phyloP scores from a whole-genome alignment of 2,797 vertebrate genomes.

The Smutsia gigantea region DNA sequence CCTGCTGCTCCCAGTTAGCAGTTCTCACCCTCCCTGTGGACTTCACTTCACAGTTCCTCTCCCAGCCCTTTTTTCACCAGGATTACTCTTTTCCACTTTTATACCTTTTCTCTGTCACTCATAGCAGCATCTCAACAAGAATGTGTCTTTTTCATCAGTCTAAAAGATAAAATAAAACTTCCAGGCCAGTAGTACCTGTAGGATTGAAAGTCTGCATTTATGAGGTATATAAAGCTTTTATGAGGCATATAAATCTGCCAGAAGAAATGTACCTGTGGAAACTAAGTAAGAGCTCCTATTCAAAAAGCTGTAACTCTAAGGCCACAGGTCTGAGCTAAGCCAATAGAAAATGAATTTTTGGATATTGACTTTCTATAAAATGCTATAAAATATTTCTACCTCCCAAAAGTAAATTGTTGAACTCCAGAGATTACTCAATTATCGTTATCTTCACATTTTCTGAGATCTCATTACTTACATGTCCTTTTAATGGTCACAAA shows the following conservation, averaged over 20 bases:
- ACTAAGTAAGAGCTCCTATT: conserved; percentile 3
- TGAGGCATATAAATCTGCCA: conserved; percentile 28
- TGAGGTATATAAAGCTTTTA: conserved; percentile 55
- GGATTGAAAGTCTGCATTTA: conserved; percentile 56
- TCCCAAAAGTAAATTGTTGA: conserved; percentile 56
- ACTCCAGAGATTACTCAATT: not conserved
- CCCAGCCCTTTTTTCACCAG: not conserved
- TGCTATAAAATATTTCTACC: not conserved
- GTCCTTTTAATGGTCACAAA: not conserved
- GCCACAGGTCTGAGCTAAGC: not conserved
- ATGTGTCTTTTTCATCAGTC: conserved; percentile 67
- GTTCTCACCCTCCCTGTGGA: conserved; percentile 29
- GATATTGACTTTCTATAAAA: conserved; percentile 12
- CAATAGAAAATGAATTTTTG: not conserved
- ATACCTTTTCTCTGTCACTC: not conserved
- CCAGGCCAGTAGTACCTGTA: not conserved
- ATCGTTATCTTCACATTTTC: conserved; percentile 55
- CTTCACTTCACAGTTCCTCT: conserved; percentile 51
- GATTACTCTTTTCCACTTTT: conserved; percentile 60
- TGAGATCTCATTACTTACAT: conserved; percentile 61
- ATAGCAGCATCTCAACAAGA: conserved; percentile 7
- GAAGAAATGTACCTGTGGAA: not conserved
- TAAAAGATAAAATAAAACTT: conserved; percentile 63
- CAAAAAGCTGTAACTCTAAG: not conserved
- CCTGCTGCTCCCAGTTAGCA: conserved; percentile 63